Evolutionary conservation across 2,888 invertebrate species (phyloP).

Genomic region (Omphaloscelis lunosa): DNA sequence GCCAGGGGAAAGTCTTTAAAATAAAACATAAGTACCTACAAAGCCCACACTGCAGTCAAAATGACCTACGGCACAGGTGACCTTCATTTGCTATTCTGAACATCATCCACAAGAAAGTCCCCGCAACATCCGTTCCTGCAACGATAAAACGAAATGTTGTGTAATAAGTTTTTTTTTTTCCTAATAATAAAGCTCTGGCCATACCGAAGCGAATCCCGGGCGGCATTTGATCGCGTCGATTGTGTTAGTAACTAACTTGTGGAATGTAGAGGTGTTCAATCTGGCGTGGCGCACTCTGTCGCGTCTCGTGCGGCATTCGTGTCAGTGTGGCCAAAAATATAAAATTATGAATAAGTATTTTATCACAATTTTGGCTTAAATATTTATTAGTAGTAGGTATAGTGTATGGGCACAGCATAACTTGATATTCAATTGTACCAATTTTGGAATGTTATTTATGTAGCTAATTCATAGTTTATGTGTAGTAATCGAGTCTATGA

Average conservation of each 20-base stretch:
- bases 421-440: constrained; percentile 43
- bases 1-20: background rate
- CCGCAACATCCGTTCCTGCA: background rate
- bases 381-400: constrained; percentile 21
- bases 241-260: background rate
- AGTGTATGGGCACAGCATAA: constrained; percentile 36
- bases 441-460: constrained; percentile 27
- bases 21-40: background rate
- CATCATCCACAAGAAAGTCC: background rate
- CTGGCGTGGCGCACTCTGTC: background rate
- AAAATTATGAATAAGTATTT: constrained; percentile 13
- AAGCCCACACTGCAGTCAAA: background rate
- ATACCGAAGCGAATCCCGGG: background rate
- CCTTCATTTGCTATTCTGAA: background rate
- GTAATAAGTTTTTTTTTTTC: background rate
- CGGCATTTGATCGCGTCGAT: background rate
- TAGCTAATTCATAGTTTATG: constrained; percentile 23
- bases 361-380: constrained; percentile 11
- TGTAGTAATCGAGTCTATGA: constrained; percentile 14
- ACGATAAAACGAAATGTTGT: background rate
- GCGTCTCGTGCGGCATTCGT: background rate
- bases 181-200: background rate
- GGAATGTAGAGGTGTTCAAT: background rate
- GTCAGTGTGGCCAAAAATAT: background rate
- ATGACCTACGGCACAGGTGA: background rate